Conservation (phyloP, 2,797 vertebrate genomes). For the Eidolon dupreanum region DNA sequence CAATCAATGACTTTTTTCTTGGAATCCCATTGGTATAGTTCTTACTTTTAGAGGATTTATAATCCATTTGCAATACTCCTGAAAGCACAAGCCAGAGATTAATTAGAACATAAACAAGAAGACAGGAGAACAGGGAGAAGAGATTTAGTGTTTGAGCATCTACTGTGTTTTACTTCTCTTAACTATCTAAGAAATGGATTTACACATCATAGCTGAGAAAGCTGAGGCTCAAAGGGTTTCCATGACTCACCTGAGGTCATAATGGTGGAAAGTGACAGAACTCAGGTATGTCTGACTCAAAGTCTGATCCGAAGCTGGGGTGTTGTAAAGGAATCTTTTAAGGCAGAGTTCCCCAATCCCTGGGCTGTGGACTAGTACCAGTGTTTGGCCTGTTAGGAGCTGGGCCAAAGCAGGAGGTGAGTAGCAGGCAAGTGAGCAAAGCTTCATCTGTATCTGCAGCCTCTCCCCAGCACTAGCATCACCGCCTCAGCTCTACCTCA, state of each 20-base stretch:
- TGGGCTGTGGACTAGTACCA: too few relatives aligned
- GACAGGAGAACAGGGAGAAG: background rate
- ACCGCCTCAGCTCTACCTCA: too few relatives aligned
- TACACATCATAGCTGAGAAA: background rate
- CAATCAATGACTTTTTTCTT: slow-evolving; percentile 44
- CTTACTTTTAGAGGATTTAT: slow-evolving; percentile 22
- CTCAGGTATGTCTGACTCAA: background rate
- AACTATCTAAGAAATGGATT: background rate
- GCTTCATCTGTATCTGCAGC: too few relatives aligned
- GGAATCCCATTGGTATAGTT: background rate
- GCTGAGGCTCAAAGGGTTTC: background rate
- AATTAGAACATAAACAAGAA: slow-evolving; percentile 27
- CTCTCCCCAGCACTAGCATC: too few relatives aligned
- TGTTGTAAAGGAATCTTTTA: slow-evolving; percentile 20
- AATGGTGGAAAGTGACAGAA: background rate
- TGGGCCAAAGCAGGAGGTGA: too few relatives aligned
- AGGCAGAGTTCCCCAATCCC: background rate
- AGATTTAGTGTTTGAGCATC: slow-evolving; percentile 2
- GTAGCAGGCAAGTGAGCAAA: too few relatives aligned
- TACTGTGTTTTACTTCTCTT: slow-evolving; percentile 34
- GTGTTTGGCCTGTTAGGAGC: too few relatives aligned
- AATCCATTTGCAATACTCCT: background rate
- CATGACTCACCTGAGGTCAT: background rate
- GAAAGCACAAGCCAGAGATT: background rate
- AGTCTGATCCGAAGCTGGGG: background rate